Evolutionary conservation across 2,888 invertebrate species (phyloP), one percentile per base, ranked within the genome.

Genomic region (Athalia rosae): DNA sequence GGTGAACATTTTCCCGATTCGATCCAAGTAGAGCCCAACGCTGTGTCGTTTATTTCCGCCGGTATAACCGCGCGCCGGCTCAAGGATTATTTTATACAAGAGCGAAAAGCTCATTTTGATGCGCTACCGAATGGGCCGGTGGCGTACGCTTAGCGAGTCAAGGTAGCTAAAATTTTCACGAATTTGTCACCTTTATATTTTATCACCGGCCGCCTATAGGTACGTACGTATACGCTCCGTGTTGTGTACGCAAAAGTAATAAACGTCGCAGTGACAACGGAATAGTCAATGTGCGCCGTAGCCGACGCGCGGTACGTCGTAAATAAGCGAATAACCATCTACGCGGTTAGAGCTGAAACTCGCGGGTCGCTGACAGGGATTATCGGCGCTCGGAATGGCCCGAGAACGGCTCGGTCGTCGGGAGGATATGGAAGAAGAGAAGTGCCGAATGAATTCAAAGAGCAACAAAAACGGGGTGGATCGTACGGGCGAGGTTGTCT

Each of bases 291-390:
- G 59, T 48, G 58, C 53, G 13, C 13, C 45, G 50, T 45, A n/a
- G 56, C 59, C 58, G 58, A 58, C 43, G 58, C 59, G 45, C n/a
- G n/a, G n/a, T 41, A 45, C 58, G 43, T 71, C 74, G 61, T 74
- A 74, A 74, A 74, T 59, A 74, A 74, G 74, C 15, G 74, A 74
- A 74, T 74, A 74, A 74, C 74, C 74, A 74, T 74, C 74, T 62
- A 74, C 74, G 74, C 74, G 74, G 15, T 61, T 62, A 56, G 11
- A 61, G 74, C 61, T 62, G 15, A 61, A 61, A 74, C 59, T 61
- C 61, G 74, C 48, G 74, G 74, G 47, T 6, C 41, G 74, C 74
- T 74, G 74, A 74, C 74, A 61, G 50, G 74, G 74, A 74, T 74
- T 74, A 74, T 74, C 74, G 74, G 61, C 45, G 61, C 28, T 74